These are phyloP conservation scores for Pteria penguin DNA, from an alignment of 2,888 invertebrate genomes.

Conservation along the genomic window DNA sequence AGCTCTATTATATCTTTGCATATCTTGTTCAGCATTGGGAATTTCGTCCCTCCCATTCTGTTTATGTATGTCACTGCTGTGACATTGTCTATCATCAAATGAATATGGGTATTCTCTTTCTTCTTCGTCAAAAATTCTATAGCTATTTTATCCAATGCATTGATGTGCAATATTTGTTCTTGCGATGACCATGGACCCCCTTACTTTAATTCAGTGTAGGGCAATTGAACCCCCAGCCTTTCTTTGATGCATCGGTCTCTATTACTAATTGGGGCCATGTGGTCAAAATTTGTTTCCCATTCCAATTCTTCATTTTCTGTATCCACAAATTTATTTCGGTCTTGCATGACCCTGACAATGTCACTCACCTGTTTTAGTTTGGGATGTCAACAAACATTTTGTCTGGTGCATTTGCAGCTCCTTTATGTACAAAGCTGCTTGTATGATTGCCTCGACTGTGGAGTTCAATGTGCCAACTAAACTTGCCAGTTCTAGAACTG, in stretches of 20 bases:
- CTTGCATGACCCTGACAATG: not conserved
- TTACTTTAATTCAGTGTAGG: not conserved
- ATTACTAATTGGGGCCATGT: no score
- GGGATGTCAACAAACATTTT: not conserved
- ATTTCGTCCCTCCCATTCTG: conserved; percentile 13
- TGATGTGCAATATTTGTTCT: conserved; percentile 22
- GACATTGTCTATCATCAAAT: conserved; percentile 2
- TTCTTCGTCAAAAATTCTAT: not conserved
- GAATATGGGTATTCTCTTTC: not conserved
- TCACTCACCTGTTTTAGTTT: not conserved
- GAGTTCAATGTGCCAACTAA: no score
- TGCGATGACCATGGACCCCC: conserved; percentile 17
- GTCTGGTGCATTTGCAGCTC: conserved; percentile 7
- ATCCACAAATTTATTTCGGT: conserved; percentile 11
- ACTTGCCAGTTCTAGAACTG: no score
- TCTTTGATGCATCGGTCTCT: conserved; percentile 3
- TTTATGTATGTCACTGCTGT: conserved; percentile 24
- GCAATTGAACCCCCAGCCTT: conserved; percentile 11
- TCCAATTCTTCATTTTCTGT: not conserved
- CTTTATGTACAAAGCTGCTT: conserved; percentile 1
- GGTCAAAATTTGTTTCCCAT: conserved; percentile 7
- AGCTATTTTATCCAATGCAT: conserved; percentile 20
- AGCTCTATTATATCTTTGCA: not conserved
- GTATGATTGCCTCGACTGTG: no score
- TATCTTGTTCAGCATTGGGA: not conserved